Conservation (phyloP, 2,888 invertebrate genomes). For the Mantis religiosa region DNA sequence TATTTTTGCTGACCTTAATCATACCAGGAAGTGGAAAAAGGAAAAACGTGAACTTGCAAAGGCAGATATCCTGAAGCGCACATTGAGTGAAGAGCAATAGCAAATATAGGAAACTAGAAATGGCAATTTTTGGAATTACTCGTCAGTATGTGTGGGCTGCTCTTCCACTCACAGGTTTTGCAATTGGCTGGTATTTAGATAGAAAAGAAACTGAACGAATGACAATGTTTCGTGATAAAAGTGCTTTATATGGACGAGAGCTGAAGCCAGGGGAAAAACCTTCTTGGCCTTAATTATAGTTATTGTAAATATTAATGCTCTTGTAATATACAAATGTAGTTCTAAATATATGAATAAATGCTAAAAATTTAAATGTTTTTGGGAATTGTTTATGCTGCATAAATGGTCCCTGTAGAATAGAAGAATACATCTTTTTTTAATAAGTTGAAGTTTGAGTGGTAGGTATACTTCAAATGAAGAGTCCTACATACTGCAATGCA, state of each 20-base stretch:
- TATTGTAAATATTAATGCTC: background rate
- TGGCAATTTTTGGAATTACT: slow-evolving; percentile 57
- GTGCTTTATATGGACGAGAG: slow-evolving; percentile 66
- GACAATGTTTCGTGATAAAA: slow-evolving; percentile 72
- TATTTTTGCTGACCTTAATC: slow-evolving; percentile 69
- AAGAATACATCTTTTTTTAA: too few relatives aligned
- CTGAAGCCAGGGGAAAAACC: slow-evolving; percentile 64
- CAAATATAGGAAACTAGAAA: slow-evolving; percentile 31
- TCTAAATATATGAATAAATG: background rate
- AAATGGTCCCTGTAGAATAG: too few relatives aligned
- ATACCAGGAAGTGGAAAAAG: slow-evolving; percentile 69
- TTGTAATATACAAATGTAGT: background rate
- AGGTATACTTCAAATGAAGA: too few relatives aligned
- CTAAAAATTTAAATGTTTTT: background rate
- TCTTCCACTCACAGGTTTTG: slow-evolving; percentile 55
- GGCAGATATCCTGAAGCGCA: slow-evolving; percentile 1
- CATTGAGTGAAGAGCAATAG: slow-evolving; percentile 28
- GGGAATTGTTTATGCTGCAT: background rate
- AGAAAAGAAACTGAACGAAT: slow-evolving; percentile 66
- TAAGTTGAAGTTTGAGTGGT: too few relatives aligned
- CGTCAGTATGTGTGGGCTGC: slow-evolving; percentile 49
- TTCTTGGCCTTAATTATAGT: slow-evolving; percentile 60
- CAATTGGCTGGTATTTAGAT: slow-evolving; percentile 63
- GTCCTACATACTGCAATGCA: too few relatives aligned
- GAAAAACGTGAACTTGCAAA: slow-evolving; percentile 36